Base-by-base conservation (phyloP, 2,888 invertebrate species). In the Caenorhabditis virilis region DNA sequence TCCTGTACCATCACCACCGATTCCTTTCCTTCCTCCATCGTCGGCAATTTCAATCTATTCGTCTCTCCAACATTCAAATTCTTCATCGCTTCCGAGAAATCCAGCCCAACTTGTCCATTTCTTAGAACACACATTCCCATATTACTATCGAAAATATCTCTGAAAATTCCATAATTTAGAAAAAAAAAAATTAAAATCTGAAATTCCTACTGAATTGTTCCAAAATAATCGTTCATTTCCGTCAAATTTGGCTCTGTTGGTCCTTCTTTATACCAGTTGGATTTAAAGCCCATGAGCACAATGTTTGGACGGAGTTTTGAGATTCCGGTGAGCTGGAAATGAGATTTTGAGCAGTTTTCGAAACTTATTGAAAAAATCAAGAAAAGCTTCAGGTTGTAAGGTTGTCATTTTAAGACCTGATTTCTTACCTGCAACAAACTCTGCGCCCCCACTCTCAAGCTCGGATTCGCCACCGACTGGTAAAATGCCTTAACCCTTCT, bases 221-320 rank as follows among this genome's bases (percentile, higher is more conserved):
- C 92, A 79, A 97, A 94, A 85, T 98, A 98, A 83, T 92, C 91
- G 48, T 89, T 88, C 41, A 76, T 65, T 35, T 72, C 74, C 9
- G 56, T 41, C 26, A 76, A 38, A 42, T 51, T 70, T 38, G 38
- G 36, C 22, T 88, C 88, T 5, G 61, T 66, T 25, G 80, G 69
- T 18, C 65, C 69, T 25, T 26, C 51, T 1, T 89, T 88, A 80
- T 89, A 88, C 97, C 97, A 98, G 84, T 95, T 90, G 64, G 89
- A 88, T 84, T 97, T 97, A 86, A 91, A 95, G 6, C 98, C 98
- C 88, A 97, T 88, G 79, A 97, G 85, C 18, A 97, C 85, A 73
- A 95, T 93, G 83, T 98, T 98, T 0, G 98, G 97, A 65, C 89
- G 89, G 63, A 98, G 86, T 85, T 95, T 95, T 0, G 97, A 97